Evolutionary conservation across 1,140 invertebrate genomes (phyloP).

Genomic region (Zeugodacus cucurbitae): DNA sequence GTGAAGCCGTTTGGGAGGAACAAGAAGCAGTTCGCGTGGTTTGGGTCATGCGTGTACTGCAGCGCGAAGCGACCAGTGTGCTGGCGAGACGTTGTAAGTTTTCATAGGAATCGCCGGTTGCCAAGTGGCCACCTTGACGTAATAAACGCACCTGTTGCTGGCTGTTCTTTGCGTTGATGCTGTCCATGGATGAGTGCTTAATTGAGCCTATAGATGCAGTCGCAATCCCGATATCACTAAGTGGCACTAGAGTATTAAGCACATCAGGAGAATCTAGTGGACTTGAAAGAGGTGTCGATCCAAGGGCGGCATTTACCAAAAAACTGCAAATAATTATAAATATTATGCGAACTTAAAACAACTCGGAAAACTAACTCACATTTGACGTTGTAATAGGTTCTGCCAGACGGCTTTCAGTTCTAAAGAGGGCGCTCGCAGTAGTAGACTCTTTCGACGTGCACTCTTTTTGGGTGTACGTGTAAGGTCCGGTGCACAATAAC

Average conservation of each 20-base stretch:
- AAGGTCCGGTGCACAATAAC: constrained; percentile 73
- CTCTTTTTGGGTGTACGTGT: constrained; percentile 71
- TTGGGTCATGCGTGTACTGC: constrained; percentile 75
- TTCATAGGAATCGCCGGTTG: constrained; percentile 63
- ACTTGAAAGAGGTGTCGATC: constrained; percentile 71
- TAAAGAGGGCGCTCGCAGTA: constrained; percentile 80
- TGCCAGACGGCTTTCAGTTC: constrained; percentile 91
- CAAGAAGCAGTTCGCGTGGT: constrained; percentile 72
- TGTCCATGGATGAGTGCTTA: constrained; percentile 64
- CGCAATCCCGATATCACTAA: constrained; percentile 62
- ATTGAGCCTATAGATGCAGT: constrained; percentile 63
- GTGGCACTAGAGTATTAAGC: constrained; percentile 61
- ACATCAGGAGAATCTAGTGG: constrained; percentile 72
- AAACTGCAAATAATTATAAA: constrained; percentile 66
- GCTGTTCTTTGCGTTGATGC: constrained; percentile 60
- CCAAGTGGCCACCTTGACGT: constrained; percentile 41
- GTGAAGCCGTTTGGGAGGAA: constrained; percentile 78
- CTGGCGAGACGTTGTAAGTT: constrained; percentile 62
- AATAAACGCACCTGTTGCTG: constrained; percentile 51
- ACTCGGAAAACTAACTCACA: constrained; percentile 71
- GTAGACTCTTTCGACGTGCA: constrained; percentile 74
- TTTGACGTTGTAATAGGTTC: constrained; percentile 86
- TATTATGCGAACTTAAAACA: neutral
- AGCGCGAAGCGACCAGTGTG: constrained; percentile 53
- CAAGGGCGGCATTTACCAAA: constrained; percentile 70